Evolutionary conservation across 2,888 invertebrate species (phyloP).

Genomic region (Cerastis rubricosa): DNA sequence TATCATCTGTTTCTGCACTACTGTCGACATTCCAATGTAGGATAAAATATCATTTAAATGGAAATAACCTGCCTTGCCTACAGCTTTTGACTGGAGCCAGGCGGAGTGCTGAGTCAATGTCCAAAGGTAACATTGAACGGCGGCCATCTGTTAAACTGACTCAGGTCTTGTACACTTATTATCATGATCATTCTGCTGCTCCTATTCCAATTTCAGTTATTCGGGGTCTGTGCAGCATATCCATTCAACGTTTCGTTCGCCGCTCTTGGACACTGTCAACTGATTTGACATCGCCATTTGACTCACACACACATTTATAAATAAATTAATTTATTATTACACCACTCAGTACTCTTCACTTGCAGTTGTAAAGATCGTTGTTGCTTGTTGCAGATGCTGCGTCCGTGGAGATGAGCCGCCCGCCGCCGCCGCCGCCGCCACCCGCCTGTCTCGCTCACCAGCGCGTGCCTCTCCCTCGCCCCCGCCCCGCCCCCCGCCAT

Average conservation of each 20-base stretch:
- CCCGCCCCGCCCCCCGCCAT: slow-evolving; percentile 58
- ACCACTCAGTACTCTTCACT: too few species aligned
- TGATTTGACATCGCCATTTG: background rate
- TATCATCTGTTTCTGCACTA: background rate
- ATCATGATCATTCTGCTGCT: background rate
- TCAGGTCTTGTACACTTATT: too few species aligned
- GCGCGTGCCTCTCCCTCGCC: slow-evolving; percentile 55
- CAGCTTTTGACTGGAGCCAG: too few species aligned
- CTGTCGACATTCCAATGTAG: background rate
- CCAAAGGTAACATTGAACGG: too few species aligned
- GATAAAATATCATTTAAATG: background rate
- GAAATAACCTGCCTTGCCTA: background rate
- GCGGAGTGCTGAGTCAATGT: too few species aligned
- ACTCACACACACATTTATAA: too few species aligned
- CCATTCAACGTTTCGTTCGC: background rate
- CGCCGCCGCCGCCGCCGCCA: slow-evolving; percentile 59
- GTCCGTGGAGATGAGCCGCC: slow-evolving; percentile 76
- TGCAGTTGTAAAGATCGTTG: background rate
- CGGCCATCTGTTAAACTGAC: too few species aligned
- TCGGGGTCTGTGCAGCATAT: background rate
- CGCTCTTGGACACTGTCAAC: background rate
- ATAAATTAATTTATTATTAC: too few species aligned
- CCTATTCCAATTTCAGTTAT: background rate
- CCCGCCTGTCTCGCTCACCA: slow-evolving; percentile 54
- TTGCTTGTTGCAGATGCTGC: slow-evolving; percentile 72